Base-by-base conservation (phyloP, 2,888 invertebrate species). In the Empis stercorea region DNA sequence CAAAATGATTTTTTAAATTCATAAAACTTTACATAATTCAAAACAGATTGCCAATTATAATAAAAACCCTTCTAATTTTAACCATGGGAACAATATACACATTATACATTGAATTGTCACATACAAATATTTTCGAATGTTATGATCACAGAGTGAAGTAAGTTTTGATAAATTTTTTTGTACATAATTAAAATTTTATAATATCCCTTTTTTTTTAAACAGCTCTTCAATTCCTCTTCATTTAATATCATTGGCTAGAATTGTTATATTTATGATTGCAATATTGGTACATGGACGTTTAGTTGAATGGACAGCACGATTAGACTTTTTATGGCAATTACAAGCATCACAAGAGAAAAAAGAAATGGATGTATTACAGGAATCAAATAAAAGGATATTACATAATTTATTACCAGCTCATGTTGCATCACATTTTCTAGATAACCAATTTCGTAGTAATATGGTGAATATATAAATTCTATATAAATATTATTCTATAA, bases 321-420 rank as follows among this genome's bases (percentile, higher is more conserved):
- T 86, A 41, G 85, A 86, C 71, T 86, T 86, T 65, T 72, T 86
- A 23, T 86, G 85, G 85, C 85, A 86, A 65, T 74, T 84, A 54
- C 84, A 91, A 73, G 91, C 91, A 4, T 79, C 87, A 45, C 89
- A 92, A 62, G 92, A 93, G 71, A 91, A 91, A 66, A 76, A 84
- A 45, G 92, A 91, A 66, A 91, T 93, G 91, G 87, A 87, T 57
- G 87, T 89, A n/a, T 67, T 93, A 52, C 92, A 86, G 74, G 83
- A 85, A 73, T 88, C 87, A 55, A 93, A 92, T 67, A 79, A 84
- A 66, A 75, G 88, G 60, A 91, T 93, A 60, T 70, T 93, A 47
- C 89, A 88, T 71, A 93, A 93, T 71, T 73, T 93, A 54, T 74
- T 93, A 48, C 93, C 93, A 23, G 84, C 88, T 45, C 92, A 93